Conservation (phyloP, 2,888 invertebrate species). For the Nudaria mundana region DNA sequence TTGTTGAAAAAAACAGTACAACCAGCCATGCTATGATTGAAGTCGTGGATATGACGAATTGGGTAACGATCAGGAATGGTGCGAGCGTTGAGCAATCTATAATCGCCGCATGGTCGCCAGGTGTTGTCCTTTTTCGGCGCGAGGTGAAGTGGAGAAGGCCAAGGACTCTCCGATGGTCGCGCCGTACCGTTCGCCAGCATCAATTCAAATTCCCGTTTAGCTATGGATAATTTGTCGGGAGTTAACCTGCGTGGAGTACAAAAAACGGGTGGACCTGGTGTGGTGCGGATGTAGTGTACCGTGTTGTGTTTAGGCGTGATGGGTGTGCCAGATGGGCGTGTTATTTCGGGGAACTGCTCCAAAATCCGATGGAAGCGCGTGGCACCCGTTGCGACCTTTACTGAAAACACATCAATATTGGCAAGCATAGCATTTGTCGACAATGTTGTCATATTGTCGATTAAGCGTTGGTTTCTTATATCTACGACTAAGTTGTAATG, state of each 20-base stretch:
- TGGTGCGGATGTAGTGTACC: not conserved
- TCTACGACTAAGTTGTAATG: not conserved
- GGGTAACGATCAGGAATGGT: slow-evolving; percentile 1
- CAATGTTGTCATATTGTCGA: not conserved
- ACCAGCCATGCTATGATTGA: not conserved
- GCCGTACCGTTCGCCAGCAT: not conserved
- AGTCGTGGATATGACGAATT: slow-evolving; percentile 1
- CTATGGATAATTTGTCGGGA: not conserved
- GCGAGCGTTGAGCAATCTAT: not conserved
- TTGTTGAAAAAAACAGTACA: not conserved
- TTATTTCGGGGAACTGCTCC: not conserved
- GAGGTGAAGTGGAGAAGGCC: slow-evolving; percentile 2
- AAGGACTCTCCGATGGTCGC: not conserved
- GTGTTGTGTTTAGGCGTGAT: not conserved
- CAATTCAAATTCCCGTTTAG: not conserved
- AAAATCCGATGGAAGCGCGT: not conserved
- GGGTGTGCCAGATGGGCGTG: not conserved
- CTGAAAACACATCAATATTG: not conserved
- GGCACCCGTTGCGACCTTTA: not conserved
- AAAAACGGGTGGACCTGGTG: not conserved
- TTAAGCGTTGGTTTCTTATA: not conserved
- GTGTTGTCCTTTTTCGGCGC: not conserved
- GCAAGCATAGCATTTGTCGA: not conserved
- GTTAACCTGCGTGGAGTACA: not conserved
- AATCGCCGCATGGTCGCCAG: slow-evolving; percentile 3